Conservation (phyloP, 1,140 invertebrate species). For the Aphis gossypii region DNA sequence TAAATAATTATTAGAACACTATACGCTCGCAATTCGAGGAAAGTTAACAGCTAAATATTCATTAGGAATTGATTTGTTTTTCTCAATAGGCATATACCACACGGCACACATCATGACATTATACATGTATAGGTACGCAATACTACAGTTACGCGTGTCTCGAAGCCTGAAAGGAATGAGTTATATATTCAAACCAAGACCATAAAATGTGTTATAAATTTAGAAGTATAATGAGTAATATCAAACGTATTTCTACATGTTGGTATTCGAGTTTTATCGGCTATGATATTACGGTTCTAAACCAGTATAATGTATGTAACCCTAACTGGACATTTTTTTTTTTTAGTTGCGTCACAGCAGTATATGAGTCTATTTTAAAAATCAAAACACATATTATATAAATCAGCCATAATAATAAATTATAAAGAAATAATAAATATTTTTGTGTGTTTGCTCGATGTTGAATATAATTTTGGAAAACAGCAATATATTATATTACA, state of each 20-base stretch:
- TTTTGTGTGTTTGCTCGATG: not conserved
- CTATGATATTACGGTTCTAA: not conserved
- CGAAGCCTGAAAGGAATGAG: not conserved
- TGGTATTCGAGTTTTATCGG: not conserved
- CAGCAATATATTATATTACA: not conserved
- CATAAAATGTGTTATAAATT: slow-evolving; percentile 20
- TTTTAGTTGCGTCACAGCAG: not conserved
- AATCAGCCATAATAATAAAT: not conserved
- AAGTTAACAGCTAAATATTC: not conserved
- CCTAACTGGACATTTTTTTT: slow-evolving; percentile 10
- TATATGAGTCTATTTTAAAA: not conserved
- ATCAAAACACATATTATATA: not conserved
- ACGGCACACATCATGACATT: not conserved
- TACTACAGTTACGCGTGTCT: not conserved
- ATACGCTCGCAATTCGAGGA: not conserved
- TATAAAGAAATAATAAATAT: not conserved
- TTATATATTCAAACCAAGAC: not conserved
- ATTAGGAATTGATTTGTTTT: not conserved
- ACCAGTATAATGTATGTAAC: slow-evolving; percentile 16
- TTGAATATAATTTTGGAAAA: not conserved
- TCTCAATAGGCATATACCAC: not conserved
- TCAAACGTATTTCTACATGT: not conserved
- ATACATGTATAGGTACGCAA: not conserved
- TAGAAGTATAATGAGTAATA: slow-evolving; percentile 18
- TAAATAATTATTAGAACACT: not conserved